These are phyloP conservation scores for Drosophila infuscata DNA, from an alignment of 2,888 invertebrate genomes.

Conservation along the genomic window DNA sequence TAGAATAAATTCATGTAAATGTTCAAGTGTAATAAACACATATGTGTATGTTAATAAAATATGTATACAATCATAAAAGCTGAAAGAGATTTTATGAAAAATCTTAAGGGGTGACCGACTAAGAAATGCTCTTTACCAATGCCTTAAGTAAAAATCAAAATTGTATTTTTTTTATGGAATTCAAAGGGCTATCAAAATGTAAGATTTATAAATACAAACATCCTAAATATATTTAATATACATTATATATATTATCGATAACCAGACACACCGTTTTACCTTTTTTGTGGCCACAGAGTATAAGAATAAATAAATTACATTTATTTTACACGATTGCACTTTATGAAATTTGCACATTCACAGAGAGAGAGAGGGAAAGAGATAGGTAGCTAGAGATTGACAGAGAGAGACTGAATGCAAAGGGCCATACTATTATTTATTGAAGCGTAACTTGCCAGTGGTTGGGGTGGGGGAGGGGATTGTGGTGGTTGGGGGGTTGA, in stretches of 20 bases:
- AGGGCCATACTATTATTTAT: conserved; percentile 62
- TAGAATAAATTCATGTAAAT: background rate
- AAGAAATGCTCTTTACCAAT: background rate
- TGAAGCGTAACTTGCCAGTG: conserved; percentile 45
- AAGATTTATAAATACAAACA: background rate
- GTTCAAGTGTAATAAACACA: background rate
- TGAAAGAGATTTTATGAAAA: background rate
- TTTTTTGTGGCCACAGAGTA: conserved; percentile 2
- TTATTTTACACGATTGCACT: conserved; percentile 66
- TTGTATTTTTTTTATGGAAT: background rate
- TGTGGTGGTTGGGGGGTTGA: too few species aligned
- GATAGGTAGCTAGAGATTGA: background rate
- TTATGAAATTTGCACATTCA: conserved; percentile 47
- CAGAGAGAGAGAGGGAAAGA: background rate
- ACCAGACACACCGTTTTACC: background rate
- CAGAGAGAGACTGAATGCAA: conserved; percentile 1
- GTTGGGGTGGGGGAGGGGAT: too few species aligned
- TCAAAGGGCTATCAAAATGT: background rate
- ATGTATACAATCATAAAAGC: background rate
- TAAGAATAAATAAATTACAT: conserved; percentile 56
- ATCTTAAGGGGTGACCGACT: background rate
- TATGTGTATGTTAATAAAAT: background rate
- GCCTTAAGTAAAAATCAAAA: background rate
- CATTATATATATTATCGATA: too few species aligned
- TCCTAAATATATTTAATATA: background rate